Evolutionary conservation across 1,140 invertebrate species (phyloP), one percentile per base, ranked within the genome.

Genomic region (Sycophaga agraensis): DNA sequence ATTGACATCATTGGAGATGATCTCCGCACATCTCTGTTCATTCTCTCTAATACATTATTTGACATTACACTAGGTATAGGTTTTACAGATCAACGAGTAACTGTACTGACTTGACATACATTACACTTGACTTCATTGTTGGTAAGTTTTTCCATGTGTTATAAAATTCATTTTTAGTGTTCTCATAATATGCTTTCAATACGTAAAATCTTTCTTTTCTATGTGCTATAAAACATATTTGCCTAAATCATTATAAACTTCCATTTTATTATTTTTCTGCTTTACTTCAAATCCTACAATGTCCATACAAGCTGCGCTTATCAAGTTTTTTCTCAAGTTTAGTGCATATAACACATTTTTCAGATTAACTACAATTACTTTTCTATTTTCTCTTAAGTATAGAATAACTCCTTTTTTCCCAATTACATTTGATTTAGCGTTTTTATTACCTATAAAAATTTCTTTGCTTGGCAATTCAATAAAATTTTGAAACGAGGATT

Each of bases 191-290:
- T n/a, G n/a, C n/a, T n/a, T n/a, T n/a, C n/a, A n/a, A n/a, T n/a
- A n/a, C n/a, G n/a, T n/a, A n/a, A n/a, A n/a, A n/a, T n/a, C 6
- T 45, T 19, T 45, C 34, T 35, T 66, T 35, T 39, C 50, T 14
- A 17, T 46, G 40, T 56, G 42, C n/a, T 48, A 17, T 19, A 37
- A 31, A 54, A 11, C 54, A 51, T 50, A 46, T 64, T 45, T 37
- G 63, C 11, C 48, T 46, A 48, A 58, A 49, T 26, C 28, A 43
- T 19, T 49, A 45, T 60, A 45, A n/a, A 42, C 43, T 54, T 54
- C 42, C 60, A 43, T 31, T 43, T 14, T 46, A 42, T 55, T 34
- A 73, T 48, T 56, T 11, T 24, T 54, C 26, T 39, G 39, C 3
- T 39, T 54, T 16, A 39, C 39, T 8, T 39, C 31, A 14, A 54